Conservation (phyloP, 53 echinoderm and acorn worm species). For the Echinarachnius parma region DNA sequence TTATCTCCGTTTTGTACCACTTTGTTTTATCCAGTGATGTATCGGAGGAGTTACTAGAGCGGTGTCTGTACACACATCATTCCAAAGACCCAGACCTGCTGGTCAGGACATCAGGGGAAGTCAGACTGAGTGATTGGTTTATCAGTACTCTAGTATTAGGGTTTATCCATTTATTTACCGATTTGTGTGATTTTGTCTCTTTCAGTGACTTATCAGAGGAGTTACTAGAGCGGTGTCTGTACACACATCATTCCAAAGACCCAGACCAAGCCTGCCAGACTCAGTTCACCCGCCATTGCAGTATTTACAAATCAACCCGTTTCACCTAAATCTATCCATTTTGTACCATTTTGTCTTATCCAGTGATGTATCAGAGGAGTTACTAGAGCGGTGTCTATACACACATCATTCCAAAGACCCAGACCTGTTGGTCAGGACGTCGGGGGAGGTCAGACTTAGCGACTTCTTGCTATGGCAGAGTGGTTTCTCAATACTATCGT, state of each 20-base stretch:
- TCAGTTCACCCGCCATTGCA: too few species aligned
- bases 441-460: conserved; percentile 82
- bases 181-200: too few species aligned
- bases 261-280: conserved; percentile 96
- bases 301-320: not conserved
- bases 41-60: conserved; percentile 62
- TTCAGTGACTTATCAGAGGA: conserved; percentile 77
- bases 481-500: conserved; percentile 87
- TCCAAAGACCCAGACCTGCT: conserved; percentile 88
- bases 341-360: too few species aligned
- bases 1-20: not conserved
- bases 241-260: too few species aligned
- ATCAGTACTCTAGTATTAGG: too few species aligned
- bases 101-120: conserved; percentile 92
- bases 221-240: too few species aligned
- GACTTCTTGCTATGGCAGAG: conserved; percentile 97
- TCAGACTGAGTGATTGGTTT: conserved; percentile 93
- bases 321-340: too few species aligned
- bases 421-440: conserved; percentile 79
- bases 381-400: too few species aligned
- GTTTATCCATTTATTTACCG: too few species aligned
- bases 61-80: conserved; percentile 85
- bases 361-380: too few species aligned
- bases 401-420: conserved; percentile 78
- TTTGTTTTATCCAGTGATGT: conserved; percentile 25